Conservation (phyloP, 2,113 vertebrate genomes). For the Oxyruncus cristatus region DNA sequence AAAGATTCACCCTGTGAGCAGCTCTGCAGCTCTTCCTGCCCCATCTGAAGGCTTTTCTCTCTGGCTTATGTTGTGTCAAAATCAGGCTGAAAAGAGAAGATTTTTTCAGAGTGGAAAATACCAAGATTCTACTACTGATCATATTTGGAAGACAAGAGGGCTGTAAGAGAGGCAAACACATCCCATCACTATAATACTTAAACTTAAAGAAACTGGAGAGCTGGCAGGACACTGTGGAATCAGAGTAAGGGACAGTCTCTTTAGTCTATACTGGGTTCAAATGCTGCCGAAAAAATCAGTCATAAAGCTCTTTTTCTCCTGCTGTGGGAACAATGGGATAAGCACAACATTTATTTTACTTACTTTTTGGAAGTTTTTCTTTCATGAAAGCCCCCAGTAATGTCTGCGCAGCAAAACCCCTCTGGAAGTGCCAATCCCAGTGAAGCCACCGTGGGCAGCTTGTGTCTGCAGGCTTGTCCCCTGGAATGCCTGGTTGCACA, state of each 20-base stretch:
- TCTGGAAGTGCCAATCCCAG: no score
- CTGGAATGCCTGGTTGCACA: not conserved
- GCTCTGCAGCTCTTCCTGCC: not conserved
- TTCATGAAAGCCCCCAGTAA: not conserved
- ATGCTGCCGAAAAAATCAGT: not conserved
- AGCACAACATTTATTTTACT: not conserved
- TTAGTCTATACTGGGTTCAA: not conserved
- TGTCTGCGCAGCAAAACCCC: accelerated
- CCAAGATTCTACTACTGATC: not conserved
- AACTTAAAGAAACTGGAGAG: not conserved
- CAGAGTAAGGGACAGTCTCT: not conserved
- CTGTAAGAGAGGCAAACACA: not conserved
- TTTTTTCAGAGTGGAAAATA: not conserved
- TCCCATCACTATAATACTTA: not conserved
- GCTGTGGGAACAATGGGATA: not conserved
- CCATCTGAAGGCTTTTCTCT: not conserved
- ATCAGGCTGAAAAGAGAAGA: not conserved
- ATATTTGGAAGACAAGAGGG: not conserved
- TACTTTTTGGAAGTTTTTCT: not conserved
- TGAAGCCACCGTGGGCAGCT: accelerated
- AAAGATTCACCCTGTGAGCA: not conserved
- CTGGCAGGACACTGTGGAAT: not conserved
- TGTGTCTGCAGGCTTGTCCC: not conserved
- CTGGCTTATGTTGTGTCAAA: not conserved
- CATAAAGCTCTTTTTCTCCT: not conserved